Base-by-base conservation (phyloP, 2,113 vertebrate genomes). In the Indicator maculatus region DNA sequence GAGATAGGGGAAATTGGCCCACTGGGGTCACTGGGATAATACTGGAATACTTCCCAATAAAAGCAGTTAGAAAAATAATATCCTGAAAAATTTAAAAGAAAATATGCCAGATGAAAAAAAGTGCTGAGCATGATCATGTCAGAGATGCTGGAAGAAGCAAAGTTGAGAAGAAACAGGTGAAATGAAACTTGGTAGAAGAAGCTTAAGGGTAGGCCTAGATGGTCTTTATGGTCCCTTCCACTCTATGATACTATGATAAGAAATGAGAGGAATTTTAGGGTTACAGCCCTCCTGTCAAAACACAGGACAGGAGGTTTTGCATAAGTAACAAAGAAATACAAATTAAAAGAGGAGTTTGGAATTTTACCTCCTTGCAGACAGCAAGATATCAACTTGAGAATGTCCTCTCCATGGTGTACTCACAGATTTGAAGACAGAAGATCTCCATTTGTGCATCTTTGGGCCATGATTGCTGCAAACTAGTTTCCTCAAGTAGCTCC, bases 401-500 rank as follows among this genome's bases (percentile, higher is more conserved):
- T 85, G 39, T 6, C 18, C 24, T 69, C 19, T 11, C 16, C 70
- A 45, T 2, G 16, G 33, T 4, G 20, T 10, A 64, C 16, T 91
- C 50, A 50, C 64, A 61, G 31, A 6, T 69, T 30, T 69, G 58
- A 90, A 93, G 65, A 71, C 12, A 39, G 60, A 89, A 83, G 44
- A n/a, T 38, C 21, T 61, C 75, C 69, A 7, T 30, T 75, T 39
- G 4, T 27, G 13, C 6, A 20, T 38, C 24, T 81, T 69, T 80
- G 58, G 56, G 38, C 71, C 60, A 23, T 3, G 6, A 66, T 0
- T 0, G 13, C 28, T 86, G 41, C 1, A 47, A 88, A 83, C 19
- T 39, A 6, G 33, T 89, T 52, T 65, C 33, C 28, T 60, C 0
- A 0, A 30, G 45, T 24, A 67, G 12, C 20, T 76, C 50, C 31